Base-by-base conservation (phyloP, 1,140 invertebrate species). In the Drosophila neocordata region DNA sequence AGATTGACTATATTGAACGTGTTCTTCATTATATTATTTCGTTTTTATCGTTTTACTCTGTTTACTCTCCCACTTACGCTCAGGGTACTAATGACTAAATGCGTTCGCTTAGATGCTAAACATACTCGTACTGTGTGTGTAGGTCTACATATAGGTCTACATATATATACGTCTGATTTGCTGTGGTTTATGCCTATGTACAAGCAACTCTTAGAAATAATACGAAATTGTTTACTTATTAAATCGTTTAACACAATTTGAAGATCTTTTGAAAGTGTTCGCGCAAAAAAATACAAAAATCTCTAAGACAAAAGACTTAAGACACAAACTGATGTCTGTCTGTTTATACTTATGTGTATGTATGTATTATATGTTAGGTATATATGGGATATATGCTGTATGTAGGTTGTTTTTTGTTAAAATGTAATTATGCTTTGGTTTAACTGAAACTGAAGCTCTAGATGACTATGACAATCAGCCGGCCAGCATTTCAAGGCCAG, bases 191-290 rank as follows among this genome's bases (percentile, higher is more conserved):
- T 52, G 55, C 22, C 74, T 85, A 85, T 85, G 56, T 85, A 85
- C 82, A 85, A 82, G 78, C 82, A 75, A 78, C 53, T 69, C 41
- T 48, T 48, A 48, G 15, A 48, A 48, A 1, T 48, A 48, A 48
- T 20, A 48, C 15, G 9, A 48, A 48, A 48, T 48, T 48, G 41
- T 48, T 48, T 48, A 48, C 84, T 79, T 35, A 35, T 51, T 24
- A 57, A 41, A 89, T 75, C 66, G 15, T 48, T 48, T 89, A 80
- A 77, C 48, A 77, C 71, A 56, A 74, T 77, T 73, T 89, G 85
- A 89, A 89, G 85, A 89, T 89, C 85, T 79, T 89, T 90, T 90
- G 85, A 89, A 89, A 90, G 85, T 85, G 70, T 82, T 73, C 65
- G 69, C 66, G 83, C 83, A 83, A 65, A 76, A 81, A 83, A 87